Conservation (phyloP, 2,113 vertebrate species). For the Rousettus leschenaultii region DNA sequence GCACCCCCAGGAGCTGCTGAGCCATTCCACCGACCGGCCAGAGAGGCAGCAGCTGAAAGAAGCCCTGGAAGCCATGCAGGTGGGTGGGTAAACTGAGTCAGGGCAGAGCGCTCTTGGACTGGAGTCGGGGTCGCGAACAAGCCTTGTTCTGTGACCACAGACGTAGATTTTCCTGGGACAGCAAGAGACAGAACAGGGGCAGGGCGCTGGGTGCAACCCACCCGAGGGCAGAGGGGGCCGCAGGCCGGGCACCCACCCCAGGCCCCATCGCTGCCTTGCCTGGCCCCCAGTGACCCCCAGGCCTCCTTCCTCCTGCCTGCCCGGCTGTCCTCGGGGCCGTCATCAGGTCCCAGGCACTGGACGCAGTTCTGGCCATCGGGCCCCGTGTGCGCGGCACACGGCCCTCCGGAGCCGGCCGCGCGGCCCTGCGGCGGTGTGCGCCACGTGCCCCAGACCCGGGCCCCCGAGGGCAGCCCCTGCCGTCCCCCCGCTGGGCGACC, state of each 20-base stretch:
- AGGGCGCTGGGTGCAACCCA: accelerated
- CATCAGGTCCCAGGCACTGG: accelerated
- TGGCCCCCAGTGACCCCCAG: accelerated
- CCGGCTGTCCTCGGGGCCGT: accelerated
- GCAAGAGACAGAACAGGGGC: not conserved
- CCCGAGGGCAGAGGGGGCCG: accelerated
- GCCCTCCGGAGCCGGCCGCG: too few species aligned
- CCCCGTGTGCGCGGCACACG: not conserved
- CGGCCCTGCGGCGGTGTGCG: not conserved
- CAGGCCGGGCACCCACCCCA: too few species aligned
- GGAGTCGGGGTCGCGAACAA: not conserved
- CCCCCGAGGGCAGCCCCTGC: accelerated
- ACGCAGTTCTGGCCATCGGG: not conserved
- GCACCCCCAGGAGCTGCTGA: conserved; percentile 90
- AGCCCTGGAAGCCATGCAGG: conserved; percentile 98
- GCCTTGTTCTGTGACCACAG: accelerated
- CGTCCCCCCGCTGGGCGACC: accelerated
- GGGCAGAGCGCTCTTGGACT: accelerated
- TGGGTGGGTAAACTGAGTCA: conserved; percentile 79
- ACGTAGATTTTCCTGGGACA: accelerated
- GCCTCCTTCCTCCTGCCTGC: not conserved
- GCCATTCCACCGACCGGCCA: conserved; percentile 91
- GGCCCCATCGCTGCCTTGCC: not conserved
- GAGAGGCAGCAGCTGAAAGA: conserved; percentile 96
- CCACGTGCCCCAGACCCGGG: too few species aligned